A percentile compares a stretch with the other conserved stretches of the same genome.
Evolutionary conservation across 2,113 vertebrate genomes (phyloP).

Genomic region (Nothocercus nigrocapillus): DNA sequence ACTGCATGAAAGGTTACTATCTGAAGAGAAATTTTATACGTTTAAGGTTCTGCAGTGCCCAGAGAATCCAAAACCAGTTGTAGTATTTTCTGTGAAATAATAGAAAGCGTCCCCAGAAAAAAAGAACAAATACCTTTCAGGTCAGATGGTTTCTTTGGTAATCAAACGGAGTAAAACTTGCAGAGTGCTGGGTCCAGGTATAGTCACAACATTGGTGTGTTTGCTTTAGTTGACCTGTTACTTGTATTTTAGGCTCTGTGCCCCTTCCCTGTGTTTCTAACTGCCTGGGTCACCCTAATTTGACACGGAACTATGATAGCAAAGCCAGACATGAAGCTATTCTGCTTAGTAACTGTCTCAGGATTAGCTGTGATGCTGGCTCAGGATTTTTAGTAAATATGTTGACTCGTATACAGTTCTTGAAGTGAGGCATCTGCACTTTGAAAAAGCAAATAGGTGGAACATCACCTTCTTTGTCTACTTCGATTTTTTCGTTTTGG

Average conservation of each 20-base stretch:
- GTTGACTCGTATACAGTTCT: not conserved
- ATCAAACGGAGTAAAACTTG: not conserved
- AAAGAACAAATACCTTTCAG: not conserved
- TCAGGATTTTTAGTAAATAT: not conserved
- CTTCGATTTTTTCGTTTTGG: not conserved
- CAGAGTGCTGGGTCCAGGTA: not conserved
- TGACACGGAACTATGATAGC: not conserved
- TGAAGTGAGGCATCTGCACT: not conserved
- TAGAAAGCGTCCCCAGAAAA: not conserved
- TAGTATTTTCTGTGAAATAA: not conserved
- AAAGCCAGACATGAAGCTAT: not conserved
- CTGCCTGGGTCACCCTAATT: conserved; percentile 16
- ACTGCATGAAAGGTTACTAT: not conserved
- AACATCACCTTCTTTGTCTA: not conserved
- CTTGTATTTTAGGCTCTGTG: not conserved
- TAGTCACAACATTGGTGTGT: not conserved
- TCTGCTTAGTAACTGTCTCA: not conserved
- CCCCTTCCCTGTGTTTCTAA: conserved; percentile 1
- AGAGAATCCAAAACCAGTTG: not conserved
- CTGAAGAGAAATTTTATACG: not conserved
- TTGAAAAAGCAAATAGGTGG: not conserved
- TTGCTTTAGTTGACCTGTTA: not conserved
- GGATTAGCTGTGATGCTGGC: not conserved
- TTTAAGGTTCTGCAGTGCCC: not conserved
- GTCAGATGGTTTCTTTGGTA: not conserved